phyloP scores from a whole-genome alignment of 2,888 invertebrate species.

The Lepetodrilus schrolli region DNA sequence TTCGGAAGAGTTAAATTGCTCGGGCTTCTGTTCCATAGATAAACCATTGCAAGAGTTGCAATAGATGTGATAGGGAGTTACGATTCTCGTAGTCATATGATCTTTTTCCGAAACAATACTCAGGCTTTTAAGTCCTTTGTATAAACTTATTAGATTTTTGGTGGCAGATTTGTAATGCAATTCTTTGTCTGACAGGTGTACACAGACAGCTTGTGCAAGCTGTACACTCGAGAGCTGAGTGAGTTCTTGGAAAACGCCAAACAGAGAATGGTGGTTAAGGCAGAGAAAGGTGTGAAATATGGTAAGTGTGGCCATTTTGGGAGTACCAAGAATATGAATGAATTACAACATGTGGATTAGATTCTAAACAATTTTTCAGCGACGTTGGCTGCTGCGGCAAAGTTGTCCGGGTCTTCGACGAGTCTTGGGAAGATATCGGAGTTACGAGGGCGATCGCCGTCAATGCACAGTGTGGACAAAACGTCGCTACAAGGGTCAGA shows the following conservation, averaged over 20 bases:
- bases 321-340: no score
- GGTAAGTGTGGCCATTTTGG: no score
- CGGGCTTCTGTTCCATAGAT: no score
- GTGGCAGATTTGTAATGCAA: not conserved
- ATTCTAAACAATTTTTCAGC: no score
- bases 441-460: constrained; percentile 59
- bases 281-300: constrained; percentile 50
- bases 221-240: constrained; percentile 90
- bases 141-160: no score
- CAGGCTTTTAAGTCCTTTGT: no score
- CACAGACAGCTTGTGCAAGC: constrained; percentile 86
- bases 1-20: no score
- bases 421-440: constrained; percentile 57
- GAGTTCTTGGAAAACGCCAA: constrained; percentile 86
- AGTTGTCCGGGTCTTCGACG: constrained; percentile 60
- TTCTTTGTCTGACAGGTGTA: constrained; percentile 79
- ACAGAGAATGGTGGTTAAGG: constrained; percentile 73
- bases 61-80: no score
- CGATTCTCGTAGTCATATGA: no score
- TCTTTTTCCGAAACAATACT: no score
- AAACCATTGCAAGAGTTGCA: no score
- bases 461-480: constrained; percentile 68
- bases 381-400: constrained; percentile 38
- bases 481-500: constrained; percentile 77
- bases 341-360: no score